Conservation (phyloP, 1,140 invertebrate species). For the Ostrea denselamellosa region DNA sequence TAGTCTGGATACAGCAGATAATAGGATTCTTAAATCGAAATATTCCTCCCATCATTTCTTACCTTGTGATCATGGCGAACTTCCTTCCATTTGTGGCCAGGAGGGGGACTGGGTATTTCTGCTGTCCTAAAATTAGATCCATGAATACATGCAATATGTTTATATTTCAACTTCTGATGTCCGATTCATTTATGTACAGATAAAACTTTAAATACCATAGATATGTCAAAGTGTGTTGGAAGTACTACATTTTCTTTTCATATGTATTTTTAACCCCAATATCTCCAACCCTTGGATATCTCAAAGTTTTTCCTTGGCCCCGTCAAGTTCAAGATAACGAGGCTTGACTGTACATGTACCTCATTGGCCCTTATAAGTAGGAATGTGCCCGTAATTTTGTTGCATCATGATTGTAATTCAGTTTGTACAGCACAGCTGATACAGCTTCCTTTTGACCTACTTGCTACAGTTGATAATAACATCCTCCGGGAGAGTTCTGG, state of each 20-base stretch:
- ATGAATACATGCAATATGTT: not conserved
- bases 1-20: too few relatives aligned
- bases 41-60: conserved; percentile 20
- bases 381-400: too few relatives aligned
- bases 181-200: too few relatives aligned
- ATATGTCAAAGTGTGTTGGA: not conserved
- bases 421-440: too few relatives aligned
- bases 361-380: not conserved
- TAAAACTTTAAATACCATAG: too few relatives aligned
- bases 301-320: too few relatives aligned
- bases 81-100: conserved; percentile 97
- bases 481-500: conserved; percentile 94
- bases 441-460: conserved; percentile 66
- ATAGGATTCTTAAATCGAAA: not conserved
- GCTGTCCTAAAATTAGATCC: conserved; percentile 82
- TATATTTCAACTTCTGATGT: too few relatives aligned
- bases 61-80: conserved; percentile 96
- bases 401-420: too few relatives aligned
- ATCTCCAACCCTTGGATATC: too few relatives aligned
- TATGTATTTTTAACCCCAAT: too few relatives aligned
- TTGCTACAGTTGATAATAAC: conserved; percentile 99
- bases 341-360: not conserved
- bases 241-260: not conserved
- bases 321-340: too few relatives aligned
- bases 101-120: conserved; percentile 90